Base-by-base conservation (phyloP, 2,888 invertebrate species). In the Macaria liturata region DNA sequence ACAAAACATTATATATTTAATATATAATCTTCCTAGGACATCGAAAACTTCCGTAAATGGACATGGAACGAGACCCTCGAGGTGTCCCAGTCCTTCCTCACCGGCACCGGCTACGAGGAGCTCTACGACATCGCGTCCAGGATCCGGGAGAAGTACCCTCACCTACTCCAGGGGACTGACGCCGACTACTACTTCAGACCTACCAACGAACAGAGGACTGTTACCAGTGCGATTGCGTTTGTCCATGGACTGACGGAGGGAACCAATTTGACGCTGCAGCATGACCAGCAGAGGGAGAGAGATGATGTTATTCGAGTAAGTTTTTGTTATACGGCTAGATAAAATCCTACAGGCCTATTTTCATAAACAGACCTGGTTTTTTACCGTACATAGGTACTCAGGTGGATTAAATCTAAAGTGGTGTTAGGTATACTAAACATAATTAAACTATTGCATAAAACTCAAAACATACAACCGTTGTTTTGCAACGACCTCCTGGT, bases 41-140 rank as follows among this genome's bases (percentile, higher is more conserved):
- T 95, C 40, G 92, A 94, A 47, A 89, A 93, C 60, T 84, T 97
- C 45, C 92, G 91, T 70, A 88, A 90, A 62, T 96, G 95, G 95
- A 84, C 85, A 9, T 95, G 95, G 93, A 93, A 95, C 69, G 80
- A 88, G 0, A 94, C 94, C 45, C 84, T 96, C 9, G 88, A 91
- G 9, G 83, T 86, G 1, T 86, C 92, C 20, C 92, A 92, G 9
- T 88, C 94, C n/a, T 86, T 83, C 57, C 85, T 96, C 64, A 94
- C 95, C 0, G 86, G 88, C 0, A 68, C 68, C 1, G 94, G 94
- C 0, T 93, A 93, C 71, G 93, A 94, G 59, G 96, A 97, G 72
- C 74, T 96, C 47, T 93, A 90, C 66, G 90, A 93, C 61, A 90
- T 96, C 5, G 96, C 73, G 9, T 75, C 69, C 50, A 78, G 90